phyloP scores from a whole-genome alignment of 2,888 invertebrate genomes.

The Drosophila recens region DNA sequence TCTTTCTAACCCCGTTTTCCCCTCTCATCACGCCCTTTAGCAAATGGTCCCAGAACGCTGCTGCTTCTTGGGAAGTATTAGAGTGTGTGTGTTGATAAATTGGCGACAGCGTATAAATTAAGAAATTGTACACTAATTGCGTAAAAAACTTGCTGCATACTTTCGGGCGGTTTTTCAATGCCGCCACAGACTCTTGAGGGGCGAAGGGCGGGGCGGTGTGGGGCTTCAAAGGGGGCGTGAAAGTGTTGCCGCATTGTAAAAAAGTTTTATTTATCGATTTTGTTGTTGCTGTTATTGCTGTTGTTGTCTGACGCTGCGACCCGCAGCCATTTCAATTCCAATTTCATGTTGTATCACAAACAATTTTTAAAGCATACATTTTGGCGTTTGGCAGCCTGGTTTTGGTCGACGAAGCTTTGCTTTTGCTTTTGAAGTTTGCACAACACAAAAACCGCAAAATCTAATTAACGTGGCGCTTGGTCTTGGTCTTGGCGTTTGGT shows the following conservation, averaged over 20 bases:
- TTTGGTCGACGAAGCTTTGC: conserved; percentile 47
- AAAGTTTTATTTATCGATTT: conserved; percentile 77
- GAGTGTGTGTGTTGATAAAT: conserved; percentile 71
- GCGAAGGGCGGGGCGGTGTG: neutral
- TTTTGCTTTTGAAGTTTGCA: conserved; percentile 78
- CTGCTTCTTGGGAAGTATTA: conserved; percentile 1
- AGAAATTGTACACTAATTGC: conserved; percentile 84
- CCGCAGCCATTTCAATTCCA: conserved; percentile 70
- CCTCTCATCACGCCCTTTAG: neutral
- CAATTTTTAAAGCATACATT: conserved; percentile 76
- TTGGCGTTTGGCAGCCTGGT: conserved; percentile 69
- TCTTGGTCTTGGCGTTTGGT: conserved; percentile 40
- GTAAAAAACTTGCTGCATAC: conserved; percentile 78
- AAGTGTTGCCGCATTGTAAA: conserved; percentile 73
- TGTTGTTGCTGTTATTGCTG: conserved; percentile 60
- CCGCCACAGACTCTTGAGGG: conserved; percentile 31
- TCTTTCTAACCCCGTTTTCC: neutral
- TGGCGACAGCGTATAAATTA: conserved; percentile 84
- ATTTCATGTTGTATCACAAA: conserved; percentile 70
- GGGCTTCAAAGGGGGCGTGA: conserved; percentile 60
- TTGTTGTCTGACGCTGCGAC: conserved; percentile 34
- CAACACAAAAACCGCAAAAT: conserved; percentile 80
- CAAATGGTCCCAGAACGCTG: conserved; percentile 29
- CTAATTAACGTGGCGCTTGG: conserved; percentile 74
- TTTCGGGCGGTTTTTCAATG: conserved; percentile 72